Base-by-base conservation (phyloP, 2,113 vertebrate genomes). In the Dermatemys mawii region DNA sequence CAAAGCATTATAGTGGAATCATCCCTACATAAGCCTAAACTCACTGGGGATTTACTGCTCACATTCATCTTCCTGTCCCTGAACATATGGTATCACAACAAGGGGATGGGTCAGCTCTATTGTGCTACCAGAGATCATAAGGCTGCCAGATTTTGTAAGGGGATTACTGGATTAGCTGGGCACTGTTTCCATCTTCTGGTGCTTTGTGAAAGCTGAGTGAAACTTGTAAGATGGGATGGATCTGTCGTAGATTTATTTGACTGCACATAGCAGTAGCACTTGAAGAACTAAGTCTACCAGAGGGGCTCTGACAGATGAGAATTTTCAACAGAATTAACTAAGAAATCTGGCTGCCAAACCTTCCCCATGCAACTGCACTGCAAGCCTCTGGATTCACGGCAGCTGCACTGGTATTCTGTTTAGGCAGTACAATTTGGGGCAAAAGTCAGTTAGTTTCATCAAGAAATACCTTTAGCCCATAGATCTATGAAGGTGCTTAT, bases 401-500 rank as follows among this genome's bases (percentile, higher is more conserved):
- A 85, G 29, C 2, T 79, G 46, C 8, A 6, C 29, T 1, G 0
- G 10, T 16, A 85, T 63, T 48, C 16, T 46, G 14, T 44, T 67
- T 41, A 48, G n/a, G 27, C 50, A 38, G 38, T 6, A 13, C 67
- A 50, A 41, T 38, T 24, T 41, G 35, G 17, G 17, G n/a, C 17
- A 73, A 35, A 41, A 2, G 6, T 17, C 4, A 8, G 35, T 24
- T 32, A 2, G 2, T 70, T 87, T 13, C 17, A 27, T 48, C 21
- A 12, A 46, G 4, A 14, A 44, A 41, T 21, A 73, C 29, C 2
- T 35, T 90, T 93, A 50, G 53, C 8, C 9, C 53, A 29, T 4
- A 1, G 0, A 80, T 50, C 51, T 3, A 14, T 7, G 32, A 3
- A 32, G 57, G 5, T 49, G 0, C 4, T 35, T 79, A 38, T 8